These are phyloP conservation scores for Campodea augens DNA, from an alignment of 1,140 invertebrate genomes.

Conservation along the genomic window DNA sequence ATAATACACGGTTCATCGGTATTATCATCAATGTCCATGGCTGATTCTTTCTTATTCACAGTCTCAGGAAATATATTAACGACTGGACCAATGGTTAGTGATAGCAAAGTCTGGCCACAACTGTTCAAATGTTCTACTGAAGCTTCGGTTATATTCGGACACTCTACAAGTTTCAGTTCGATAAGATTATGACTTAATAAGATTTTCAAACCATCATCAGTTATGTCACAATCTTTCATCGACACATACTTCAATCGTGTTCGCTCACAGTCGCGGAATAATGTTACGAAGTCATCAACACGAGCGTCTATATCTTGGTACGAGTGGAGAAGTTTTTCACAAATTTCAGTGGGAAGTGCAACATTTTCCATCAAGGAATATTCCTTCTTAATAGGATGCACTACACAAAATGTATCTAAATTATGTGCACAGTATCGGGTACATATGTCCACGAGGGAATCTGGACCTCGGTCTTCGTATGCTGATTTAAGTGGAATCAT, in stretches of 20 bases:
- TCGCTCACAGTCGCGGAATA: slow-evolving; percentile 42
- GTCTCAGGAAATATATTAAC: slow-evolving; percentile 15
- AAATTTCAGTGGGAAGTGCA: slow-evolving; percentile 44
- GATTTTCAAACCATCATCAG: slow-evolving; percentile 41
- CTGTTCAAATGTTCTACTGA: slow-evolving; percentile 37
- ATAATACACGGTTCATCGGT: not conserved
- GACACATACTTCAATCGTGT: slow-evolving; percentile 48
- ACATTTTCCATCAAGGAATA: slow-evolving; percentile 30
- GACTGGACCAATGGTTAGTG: slow-evolving; percentile 21
- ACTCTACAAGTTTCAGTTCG: slow-evolving; percentile 51
- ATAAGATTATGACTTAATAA: slow-evolving; percentile 47
- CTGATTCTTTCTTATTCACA: not conserved
- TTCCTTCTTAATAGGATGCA: slow-evolving; percentile 20
- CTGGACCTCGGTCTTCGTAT: slow-evolving; percentile 16
- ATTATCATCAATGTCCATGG: not conserved
- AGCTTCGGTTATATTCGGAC: slow-evolving; percentile 36
- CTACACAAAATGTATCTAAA: slow-evolving; percentile 34
- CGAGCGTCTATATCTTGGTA: slow-evolving; percentile 32
- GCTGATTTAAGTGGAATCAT: slow-evolving; percentile 10
- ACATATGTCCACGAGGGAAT: slow-evolving; percentile 36
- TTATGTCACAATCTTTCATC: slow-evolving; percentile 45
- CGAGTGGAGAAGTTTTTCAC: slow-evolving; percentile 41
- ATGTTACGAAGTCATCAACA: slow-evolving; percentile 39
- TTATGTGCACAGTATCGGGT: slow-evolving; percentile 40
- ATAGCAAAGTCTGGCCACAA: slow-evolving; percentile 20